These are phyloP conservation scores for Cataglyphis rosenhaueri DNA, from an alignment of 2,888 invertebrate genomes.

Conservation along the genomic window DNA sequence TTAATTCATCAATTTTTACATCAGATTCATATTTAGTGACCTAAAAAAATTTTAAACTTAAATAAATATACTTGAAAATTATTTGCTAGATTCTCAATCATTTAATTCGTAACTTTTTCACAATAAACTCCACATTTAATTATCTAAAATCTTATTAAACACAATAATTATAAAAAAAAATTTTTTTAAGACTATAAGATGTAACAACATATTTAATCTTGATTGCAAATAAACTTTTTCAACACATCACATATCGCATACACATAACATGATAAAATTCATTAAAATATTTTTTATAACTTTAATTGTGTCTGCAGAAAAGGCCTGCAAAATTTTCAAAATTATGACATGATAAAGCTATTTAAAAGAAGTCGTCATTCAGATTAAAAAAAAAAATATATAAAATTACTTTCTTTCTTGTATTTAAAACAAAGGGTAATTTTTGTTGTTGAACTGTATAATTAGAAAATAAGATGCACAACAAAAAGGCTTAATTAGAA, in stretches of 20 bases:
- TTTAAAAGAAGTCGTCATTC: background rate
- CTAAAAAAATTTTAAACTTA: background rate
- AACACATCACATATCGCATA: slow-evolving; percentile 1
- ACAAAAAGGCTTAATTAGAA: background rate
- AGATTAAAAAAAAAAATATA: background rate
- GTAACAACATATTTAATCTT: background rate
- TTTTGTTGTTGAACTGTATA: background rate
- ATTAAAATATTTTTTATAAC: background rate
- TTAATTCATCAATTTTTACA: background rate
- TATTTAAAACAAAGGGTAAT: background rate
- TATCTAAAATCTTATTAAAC: background rate
- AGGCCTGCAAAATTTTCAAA: background rate
- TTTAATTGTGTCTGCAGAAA: background rate
- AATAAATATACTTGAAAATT: background rate
- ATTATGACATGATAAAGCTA: background rate
- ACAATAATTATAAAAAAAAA: background rate
- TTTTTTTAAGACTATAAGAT: background rate
- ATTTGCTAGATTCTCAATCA: background rate
- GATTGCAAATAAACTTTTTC: background rate
- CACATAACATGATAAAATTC: background rate
- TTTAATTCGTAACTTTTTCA: background rate
- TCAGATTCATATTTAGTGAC: background rate
- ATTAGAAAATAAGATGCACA: background rate
- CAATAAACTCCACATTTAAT: background rate
- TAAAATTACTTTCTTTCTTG: background rate